These are phyloP conservation scores for Tetranychus urticae DNA, from an alignment of 1,140 invertebrate genomes.

Conservation along the genomic window DNA sequence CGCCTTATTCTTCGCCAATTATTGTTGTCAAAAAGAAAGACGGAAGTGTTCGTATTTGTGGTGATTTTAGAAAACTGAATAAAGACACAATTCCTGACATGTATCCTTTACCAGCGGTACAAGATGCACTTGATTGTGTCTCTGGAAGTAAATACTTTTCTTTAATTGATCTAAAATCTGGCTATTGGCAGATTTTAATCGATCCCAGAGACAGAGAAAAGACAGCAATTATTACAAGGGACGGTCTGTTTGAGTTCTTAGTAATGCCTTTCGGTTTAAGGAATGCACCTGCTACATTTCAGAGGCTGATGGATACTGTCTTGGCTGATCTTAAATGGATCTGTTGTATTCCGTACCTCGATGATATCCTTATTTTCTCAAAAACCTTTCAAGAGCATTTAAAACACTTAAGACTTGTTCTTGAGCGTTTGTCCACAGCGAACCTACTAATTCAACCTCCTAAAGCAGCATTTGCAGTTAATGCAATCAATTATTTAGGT, in stretches of 20 bases:
- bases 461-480: conserved; percentile 9
- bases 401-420: background rate
- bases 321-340: conserved; percentile 5
- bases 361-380: conserved; percentile 14
- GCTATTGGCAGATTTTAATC: conserved; percentile 15
- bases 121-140: conserved; percentile 20
- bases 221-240: background rate
- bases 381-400: conserved; percentile 12
- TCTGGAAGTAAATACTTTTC: conserved; percentile 14
- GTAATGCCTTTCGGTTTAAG: background rate
- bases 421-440: conserved; percentile 2
- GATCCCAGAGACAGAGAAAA: conserved; percentile 13
- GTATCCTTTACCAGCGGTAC: conserved; percentile 27
- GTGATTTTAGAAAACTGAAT: conserved; percentile 26
- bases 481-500: conserved; percentile 9
- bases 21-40: conserved; percentile 20
- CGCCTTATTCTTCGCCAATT: background rate
- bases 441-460: background rate
- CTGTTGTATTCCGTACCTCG: conserved; percentile 11
- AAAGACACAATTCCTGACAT: conserved; percentile 19
- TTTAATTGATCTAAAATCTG: background rate
- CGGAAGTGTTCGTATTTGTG: conserved; percentile 19
- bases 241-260: background rate
- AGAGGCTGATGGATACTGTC: conserved; percentile 12
- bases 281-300: conserved; percentile 11